A percentile compares a stretch with the other conserved stretches of the same genome.
Conservation (phyloP, 2,113 vertebrate species). For the Triplophysa dalaica region DNA sequence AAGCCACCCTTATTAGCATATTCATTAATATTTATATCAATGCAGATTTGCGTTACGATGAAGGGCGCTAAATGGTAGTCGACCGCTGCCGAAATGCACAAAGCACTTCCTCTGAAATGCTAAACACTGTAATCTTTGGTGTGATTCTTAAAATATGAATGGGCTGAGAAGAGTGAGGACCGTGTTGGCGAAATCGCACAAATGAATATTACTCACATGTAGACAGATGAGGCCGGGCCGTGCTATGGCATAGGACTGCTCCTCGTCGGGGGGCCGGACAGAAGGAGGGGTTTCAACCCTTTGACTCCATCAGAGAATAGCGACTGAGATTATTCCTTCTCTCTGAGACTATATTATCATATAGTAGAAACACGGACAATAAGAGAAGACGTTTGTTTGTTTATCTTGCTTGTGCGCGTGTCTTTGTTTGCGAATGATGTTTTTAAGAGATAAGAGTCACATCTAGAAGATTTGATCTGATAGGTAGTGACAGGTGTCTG, state of each 20-base stretch:
- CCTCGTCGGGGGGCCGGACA: slow-evolving; percentile 1
- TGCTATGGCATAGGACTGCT: slow-evolving; percentile 26
- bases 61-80: slow-evolving; percentile 21
- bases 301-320: slow-evolving; percentile 41
- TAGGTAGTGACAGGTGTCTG: no score
- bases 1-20: slow-evolving; percentile 69
- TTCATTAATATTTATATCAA: slow-evolving; percentile 75
- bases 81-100: slow-evolving; percentile 24
- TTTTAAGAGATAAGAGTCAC: neutral
- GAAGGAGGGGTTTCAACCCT: slow-evolving; percentile 35
- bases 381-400: neutral
- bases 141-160: slow-evolving; percentile 23
- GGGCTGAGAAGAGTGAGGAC: slow-evolving; percentile 3
- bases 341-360: slow-evolving; percentile 9
- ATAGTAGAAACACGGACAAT: neutral
- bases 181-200: slow-evolving; percentile 4
- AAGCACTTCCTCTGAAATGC: slow-evolving; percentile 36
- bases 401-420: neutral
- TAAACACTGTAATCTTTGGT: slow-evolving; percentile 10
- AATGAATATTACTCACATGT: slow-evolving; percentile 33
- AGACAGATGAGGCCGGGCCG: slow-evolving; percentile 17
- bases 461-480: no score
- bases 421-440: neutral
- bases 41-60: slow-evolving; percentile 50
- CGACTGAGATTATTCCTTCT: slow-evolving; percentile 27